These are phyloP conservation scores for Tachysurus fulvidraco DNA, from an alignment of 2,113 vertebrate genomes.

Conservation along the genomic window DNA sequence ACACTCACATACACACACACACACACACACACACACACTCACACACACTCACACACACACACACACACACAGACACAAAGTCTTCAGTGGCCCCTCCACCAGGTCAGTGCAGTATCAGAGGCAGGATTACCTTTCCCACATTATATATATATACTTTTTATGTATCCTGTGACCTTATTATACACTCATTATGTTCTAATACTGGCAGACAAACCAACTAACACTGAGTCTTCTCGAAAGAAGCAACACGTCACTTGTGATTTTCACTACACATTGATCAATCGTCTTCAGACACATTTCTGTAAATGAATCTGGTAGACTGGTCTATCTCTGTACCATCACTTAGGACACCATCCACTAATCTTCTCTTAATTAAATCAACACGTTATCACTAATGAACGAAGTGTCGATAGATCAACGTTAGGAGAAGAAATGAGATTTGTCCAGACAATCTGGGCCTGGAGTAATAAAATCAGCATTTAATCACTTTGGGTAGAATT, in stretches of 20 bases:
- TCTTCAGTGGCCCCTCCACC: no score
- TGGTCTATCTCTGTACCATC: background rate
- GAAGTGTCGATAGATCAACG: background rate
- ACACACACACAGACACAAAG: no score
- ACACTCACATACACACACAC: no score
- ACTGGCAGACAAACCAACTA: background rate
- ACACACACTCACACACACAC: no score
- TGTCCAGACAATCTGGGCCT: background rate
- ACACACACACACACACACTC: no score
- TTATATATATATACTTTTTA: no score
- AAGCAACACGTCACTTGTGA: background rate
- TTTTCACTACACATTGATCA: background rate
- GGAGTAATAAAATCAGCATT: background rate
- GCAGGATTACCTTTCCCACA: no score
- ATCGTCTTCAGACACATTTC: background rate
- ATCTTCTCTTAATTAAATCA: conserved; percentile 35
- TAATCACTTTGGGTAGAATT: background rate
- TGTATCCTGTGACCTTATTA: background rate
- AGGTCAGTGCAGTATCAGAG: no score
- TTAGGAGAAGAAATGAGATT: background rate
- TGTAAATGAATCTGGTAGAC: conserved; percentile 9
- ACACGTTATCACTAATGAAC: background rate
- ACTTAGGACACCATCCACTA: conserved; percentile 9
- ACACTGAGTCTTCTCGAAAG: background rate
- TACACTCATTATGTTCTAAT: background rate